These are phyloP conservation scores for Drosophila azteca DNA, from an alignment of 1,140 invertebrate species.

Conservation along the genomic window DNA sequence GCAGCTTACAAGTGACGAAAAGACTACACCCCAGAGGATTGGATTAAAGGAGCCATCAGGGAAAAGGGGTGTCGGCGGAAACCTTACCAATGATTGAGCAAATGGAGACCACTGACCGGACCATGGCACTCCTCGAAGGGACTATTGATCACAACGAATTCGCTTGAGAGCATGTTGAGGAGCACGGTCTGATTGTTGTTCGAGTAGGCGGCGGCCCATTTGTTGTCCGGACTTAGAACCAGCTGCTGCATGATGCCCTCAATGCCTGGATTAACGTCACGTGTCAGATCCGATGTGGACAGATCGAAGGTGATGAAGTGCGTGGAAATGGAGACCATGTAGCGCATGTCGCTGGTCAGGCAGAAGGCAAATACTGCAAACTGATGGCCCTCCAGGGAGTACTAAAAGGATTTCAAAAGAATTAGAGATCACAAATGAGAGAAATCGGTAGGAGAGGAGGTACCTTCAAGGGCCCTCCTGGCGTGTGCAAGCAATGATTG, in stretches of 20 bases:
- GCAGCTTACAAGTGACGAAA: slow-evolving; percentile 85
- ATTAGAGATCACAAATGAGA: neutral
- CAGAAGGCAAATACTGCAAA: slow-evolving; percentile 98
- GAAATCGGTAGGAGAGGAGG: no score
- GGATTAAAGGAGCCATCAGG: neutral
- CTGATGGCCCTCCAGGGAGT: slow-evolving; percentile 98
- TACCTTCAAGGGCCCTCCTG: slow-evolving; percentile 97
- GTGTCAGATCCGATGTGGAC: slow-evolving; percentile 95
- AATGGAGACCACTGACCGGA: slow-evolving; percentile 87
- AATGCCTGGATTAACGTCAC: slow-evolving; percentile 95
- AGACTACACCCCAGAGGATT: slow-evolving; percentile 63
- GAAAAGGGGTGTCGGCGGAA: no score
- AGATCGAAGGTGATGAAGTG: slow-evolving; percentile 99
- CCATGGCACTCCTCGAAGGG: slow-evolving; percentile 88
- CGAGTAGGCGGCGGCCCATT: slow-evolving; percentile 97
- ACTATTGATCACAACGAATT: slow-evolving; percentile 93
- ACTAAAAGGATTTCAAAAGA: slow-evolving; percentile 85
- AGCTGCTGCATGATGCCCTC: slow-evolving; percentile 98
- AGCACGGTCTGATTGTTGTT: slow-evolving; percentile 97
- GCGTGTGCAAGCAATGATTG: slow-evolving; percentile 98
- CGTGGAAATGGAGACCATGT: slow-evolving; percentile 98
- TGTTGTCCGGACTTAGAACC: slow-evolving; percentile 97
- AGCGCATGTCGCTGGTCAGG: slow-evolving; percentile 95
- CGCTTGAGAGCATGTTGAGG: slow-evolving; percentile 95
- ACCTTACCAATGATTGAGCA: slow-evolving; percentile 90